phyloP scores from a whole-genome alignment of 2,113 vertebrate genomes.

The Jaculus jaculus region DNA sequence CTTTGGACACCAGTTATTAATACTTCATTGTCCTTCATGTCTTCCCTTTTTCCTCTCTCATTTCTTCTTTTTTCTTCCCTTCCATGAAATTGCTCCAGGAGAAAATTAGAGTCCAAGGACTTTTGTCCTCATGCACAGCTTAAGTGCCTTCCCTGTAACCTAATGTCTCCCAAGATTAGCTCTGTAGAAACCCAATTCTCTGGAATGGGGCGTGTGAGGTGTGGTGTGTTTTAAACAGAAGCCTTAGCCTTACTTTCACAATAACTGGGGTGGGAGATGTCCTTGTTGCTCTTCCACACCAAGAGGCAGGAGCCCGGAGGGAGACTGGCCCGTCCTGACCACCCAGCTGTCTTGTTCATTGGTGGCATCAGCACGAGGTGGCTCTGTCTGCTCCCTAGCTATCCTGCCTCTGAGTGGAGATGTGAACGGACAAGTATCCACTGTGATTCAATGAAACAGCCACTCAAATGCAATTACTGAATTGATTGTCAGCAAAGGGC shows the following conservation, averaged over 20 bases:
- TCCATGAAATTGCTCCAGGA: neutral
- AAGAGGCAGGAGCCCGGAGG: neutral
- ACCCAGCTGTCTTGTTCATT: accelerated
- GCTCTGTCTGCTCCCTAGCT: accelerated
- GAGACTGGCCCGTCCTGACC: accelerated
- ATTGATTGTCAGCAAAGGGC: neutral
- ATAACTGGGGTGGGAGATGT: accelerated
- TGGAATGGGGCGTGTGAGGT: neutral
- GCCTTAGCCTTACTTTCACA: neutral
- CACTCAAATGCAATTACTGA: neutral
- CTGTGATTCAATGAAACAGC: neutral
- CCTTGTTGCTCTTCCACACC: neutral
- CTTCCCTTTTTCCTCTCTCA: too few relatives aligned
- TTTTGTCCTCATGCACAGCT: accelerated
- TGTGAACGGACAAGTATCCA: too few relatives aligned
- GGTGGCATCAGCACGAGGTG: accelerated
- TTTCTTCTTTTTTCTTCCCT: too few relatives aligned
- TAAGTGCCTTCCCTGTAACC: neutral
- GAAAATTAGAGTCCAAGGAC: accelerated
- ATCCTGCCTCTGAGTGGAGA: accelerated
- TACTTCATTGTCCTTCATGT: neutral
- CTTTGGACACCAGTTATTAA: neutral
- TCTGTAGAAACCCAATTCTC: neutral
- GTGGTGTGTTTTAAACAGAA: neutral
- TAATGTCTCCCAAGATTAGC: neutral